Conservation (phyloP, 2,797 vertebrate species). For the Spinus olivaceus region DNA sequence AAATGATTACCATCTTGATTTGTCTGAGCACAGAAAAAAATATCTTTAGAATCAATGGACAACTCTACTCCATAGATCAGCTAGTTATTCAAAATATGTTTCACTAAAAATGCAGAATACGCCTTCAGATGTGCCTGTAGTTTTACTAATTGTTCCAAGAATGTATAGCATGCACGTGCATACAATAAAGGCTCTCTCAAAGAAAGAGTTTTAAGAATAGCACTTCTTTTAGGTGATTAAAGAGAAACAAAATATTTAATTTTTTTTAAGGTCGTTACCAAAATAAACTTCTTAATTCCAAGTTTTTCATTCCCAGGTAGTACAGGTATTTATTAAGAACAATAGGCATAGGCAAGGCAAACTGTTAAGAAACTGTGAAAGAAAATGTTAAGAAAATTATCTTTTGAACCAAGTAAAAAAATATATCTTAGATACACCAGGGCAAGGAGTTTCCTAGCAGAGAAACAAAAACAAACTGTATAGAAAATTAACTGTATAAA, state of each 20-base stretch:
- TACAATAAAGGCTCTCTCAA: not conserved
- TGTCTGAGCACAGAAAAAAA: constrained; percentile 36
- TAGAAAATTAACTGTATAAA: not conserved
- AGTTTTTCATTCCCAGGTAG: not conserved
- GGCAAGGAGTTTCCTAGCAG: not conserved
- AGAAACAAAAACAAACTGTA: not conserved
- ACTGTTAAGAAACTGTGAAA: not conserved
- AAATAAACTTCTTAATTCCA: not conserved
- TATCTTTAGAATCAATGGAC: constrained; percentile 59
- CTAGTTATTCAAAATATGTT: constrained; percentile 20
- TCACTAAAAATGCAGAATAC: constrained; percentile 21
- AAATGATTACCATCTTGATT: constrained; percentile 61
- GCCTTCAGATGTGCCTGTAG: not conserved
- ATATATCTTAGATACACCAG: not conserved
- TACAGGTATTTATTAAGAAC: not conserved
- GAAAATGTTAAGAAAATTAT: not conserved
- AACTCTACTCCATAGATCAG: constrained; percentile 35
- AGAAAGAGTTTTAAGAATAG: not conserved
- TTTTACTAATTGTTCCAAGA: constrained; percentile 2
- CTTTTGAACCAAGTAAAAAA: not conserved
- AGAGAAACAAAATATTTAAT: not conserved
- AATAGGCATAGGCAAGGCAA: not conserved
- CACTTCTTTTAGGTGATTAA: not conserved
- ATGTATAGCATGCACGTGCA: not conserved
- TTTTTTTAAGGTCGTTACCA: not conserved